Base-by-base conservation (phyloP, 2,888 invertebrate genomes). In the Ecdyonurus torrentis region DNA sequence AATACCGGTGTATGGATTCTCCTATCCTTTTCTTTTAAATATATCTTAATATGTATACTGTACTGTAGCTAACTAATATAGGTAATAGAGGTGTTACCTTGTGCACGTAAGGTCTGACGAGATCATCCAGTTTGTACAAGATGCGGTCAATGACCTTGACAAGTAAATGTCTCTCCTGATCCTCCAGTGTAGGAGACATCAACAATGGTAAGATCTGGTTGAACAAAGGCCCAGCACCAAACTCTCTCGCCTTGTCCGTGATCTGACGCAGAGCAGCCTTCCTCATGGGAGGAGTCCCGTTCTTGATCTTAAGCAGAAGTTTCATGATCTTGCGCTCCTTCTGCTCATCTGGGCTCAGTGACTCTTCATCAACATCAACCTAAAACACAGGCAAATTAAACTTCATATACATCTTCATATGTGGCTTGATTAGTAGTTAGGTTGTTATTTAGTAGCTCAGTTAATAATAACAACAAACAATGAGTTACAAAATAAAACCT, bases 241-340 rank as follows among this genome's bases (percentile, higher is more conserved):
- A 96, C 74, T 97, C 96, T 58, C 99, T 82, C 0, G 99, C 97
- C 71, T 99, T 99, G 74, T 99, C 98, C 0, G 99, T 99, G 68
- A 99, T 98, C 76, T 98, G 97, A 64, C 98, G 82, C 25, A 98
- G 77, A 0, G 98, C 97, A 0, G 97, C 92, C 77, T 99, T 99
- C 67, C 99, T 83, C 97, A 99, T 98, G 0, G 98, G 99, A 18
- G 99, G 99, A 0, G 99, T 98, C 23, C 99, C 99, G 72, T 99
- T 99, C 80, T 99, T 99, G 65, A 99, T 99, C 75, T 99, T 99
- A 63, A 99, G 77, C 69, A 99, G 75, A 10, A 99, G 80, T 73
- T 96, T 97, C 99, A 99, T 99, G 61, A 99, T 99, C 78, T 98
- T 98, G 58, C 99, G 80, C 75, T 99, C 99, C 73, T 97, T 98